These are phyloP conservation scores for Triplophysa yarkandensis DNA, from an alignment of 2,797 vertebrate genomes.

Conservation along the genomic window DNA sequence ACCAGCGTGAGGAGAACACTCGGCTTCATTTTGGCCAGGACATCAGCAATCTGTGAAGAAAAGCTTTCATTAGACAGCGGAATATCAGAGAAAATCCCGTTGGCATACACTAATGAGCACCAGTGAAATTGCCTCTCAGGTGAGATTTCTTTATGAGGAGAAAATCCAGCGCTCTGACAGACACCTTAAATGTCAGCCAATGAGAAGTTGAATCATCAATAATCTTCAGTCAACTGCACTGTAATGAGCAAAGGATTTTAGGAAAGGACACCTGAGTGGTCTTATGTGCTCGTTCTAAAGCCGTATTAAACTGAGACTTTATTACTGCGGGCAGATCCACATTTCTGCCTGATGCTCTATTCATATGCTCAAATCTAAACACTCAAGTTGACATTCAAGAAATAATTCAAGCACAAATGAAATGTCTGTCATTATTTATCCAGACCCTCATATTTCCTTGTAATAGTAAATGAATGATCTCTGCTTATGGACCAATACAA, in stretches of 20 bases:
- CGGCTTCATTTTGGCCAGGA: conserved; percentile 78
- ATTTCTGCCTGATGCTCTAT: neutral
- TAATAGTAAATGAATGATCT: neutral
- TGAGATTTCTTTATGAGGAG: conserved; percentile 13
- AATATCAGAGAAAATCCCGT: conserved; percentile 1
- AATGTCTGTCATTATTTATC: neutral
- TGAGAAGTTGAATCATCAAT: conserved; percentile 11
- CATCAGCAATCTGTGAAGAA: conserved; percentile 76
- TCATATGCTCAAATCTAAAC: neutral
- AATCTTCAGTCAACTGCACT: conserved; percentile 2
- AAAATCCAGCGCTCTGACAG: conserved; percentile 19
- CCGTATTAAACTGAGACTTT: conserved; percentile 1
- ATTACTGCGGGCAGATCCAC: conserved; percentile 2
- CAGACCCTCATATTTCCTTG: neutral
- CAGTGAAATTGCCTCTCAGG: conserved; percentile 9
- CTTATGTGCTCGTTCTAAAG: conserved; percentile 11
- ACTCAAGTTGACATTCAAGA: neutral
- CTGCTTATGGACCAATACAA: neutral
- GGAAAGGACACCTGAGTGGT: conserved; percentile 20
- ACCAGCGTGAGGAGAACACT: conserved; percentile 89
- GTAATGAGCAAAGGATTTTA: conserved; percentile 24
- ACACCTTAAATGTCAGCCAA: conserved; percentile 63
- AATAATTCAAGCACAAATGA: neutral
- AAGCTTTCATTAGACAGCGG: conserved; percentile 49
- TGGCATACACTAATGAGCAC: neutral